Percentiles rank a stretch among this genome's conserved stretches.
phyloP scores from a whole-genome alignment of 2,888 invertebrate species.

The Podabrus alpinus region DNA sequence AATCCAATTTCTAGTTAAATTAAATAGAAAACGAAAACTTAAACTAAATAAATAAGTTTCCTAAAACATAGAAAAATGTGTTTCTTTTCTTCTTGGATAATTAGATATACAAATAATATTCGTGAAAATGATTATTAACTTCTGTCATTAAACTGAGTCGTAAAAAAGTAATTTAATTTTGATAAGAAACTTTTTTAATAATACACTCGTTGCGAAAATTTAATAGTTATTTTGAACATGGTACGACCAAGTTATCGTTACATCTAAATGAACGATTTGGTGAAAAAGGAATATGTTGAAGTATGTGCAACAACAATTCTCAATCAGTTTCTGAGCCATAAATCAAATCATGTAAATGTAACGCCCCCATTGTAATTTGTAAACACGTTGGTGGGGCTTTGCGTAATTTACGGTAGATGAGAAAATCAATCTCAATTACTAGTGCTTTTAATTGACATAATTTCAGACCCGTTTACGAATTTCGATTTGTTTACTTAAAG shows the following conservation, averaged over 20 bases:
- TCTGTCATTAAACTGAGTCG: background rate
- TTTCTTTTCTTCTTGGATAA: background rate
- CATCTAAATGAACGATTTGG: conserved; percentile 13
- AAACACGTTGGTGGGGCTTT: conserved; percentile 34
- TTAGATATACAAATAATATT: background rate
- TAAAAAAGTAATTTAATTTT: conserved; percentile 15
- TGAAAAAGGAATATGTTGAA: conserved; percentile 15
- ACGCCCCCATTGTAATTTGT: conserved; percentile 34
- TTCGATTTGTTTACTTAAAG: conserved; percentile 22
- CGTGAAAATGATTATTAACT: background rate
- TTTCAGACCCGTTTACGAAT: conserved; percentile 24
- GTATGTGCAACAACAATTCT: conserved; percentile 23
- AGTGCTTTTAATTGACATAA: conserved; percentile 33
- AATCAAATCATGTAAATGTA: conserved; percentile 37
- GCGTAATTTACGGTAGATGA: conserved; percentile 30
- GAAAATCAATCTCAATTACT: conserved; percentile 36
- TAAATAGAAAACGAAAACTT: conserved; percentile 4
- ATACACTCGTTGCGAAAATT: conserved; percentile 8
- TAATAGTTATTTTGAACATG: conserved; percentile 8
- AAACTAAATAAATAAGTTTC: background rate
- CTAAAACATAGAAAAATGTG: background rate
- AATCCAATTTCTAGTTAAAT: conserved; percentile 17
- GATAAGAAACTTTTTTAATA: conserved; percentile 14
- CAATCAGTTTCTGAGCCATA: conserved; percentile 33
- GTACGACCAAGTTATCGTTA: conserved; percentile 9